These are phyloP conservation scores for Aerospiza tachiro DNA, from an alignment of 2,797 vertebrate species.

Conservation along the genomic window DNA sequence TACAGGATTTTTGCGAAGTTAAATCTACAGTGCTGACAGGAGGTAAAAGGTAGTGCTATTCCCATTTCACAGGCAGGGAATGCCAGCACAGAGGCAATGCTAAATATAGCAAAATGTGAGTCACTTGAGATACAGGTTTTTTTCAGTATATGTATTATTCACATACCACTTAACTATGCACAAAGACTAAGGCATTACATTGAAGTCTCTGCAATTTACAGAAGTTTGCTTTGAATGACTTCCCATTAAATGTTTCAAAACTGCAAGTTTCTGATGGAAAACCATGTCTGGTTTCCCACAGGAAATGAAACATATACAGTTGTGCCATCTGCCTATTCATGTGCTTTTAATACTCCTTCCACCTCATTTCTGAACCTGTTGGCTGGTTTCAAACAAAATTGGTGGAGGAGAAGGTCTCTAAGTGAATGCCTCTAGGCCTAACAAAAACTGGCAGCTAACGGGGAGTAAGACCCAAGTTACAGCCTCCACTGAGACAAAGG, in stretches of 20 bases:
- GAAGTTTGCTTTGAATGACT: not conserved
- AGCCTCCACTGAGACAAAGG: not conserved
- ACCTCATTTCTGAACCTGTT: not conserved
- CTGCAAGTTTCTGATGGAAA: not conserved
- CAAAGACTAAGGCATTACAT: not conserved
- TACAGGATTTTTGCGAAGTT: not conserved
- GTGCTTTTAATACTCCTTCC: conserved; percentile 5
- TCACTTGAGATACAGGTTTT: not conserved
- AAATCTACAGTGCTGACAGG: not conserved
- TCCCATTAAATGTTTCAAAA: conserved; percentile 16
- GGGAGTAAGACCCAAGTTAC: not conserved
- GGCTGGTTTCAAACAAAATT: not conserved
- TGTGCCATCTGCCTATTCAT: conserved; percentile 27
- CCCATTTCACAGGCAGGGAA: not conserved
- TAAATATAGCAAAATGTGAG: not conserved
- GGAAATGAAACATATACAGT: not conserved
- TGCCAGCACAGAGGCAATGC: not conserved
- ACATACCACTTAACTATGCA: not conserved
- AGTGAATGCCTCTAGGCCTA: not conserved
- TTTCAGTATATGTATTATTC: not conserved
- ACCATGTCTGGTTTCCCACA: not conserved
- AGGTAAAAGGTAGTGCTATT: not conserved
- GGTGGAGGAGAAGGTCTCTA: not conserved
- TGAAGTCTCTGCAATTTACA: not conserved
- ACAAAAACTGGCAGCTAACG: not conserved